Evolutionary conservation across 2,888 invertebrate genomes (phyloP).

Genomic region (Ormia ochracea): DNA sequence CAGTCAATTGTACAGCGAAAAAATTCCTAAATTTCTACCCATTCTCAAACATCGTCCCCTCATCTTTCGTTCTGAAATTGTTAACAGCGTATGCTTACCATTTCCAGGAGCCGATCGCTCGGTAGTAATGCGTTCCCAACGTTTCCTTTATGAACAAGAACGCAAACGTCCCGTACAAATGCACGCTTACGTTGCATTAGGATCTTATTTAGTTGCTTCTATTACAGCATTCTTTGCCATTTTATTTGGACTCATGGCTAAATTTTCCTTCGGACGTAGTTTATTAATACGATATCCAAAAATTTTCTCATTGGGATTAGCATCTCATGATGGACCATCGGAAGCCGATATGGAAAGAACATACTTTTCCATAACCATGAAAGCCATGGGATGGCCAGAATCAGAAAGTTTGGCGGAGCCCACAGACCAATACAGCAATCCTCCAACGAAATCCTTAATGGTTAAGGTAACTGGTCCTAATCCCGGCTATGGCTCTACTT

Average conservation of each 20-base stretch:
- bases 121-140: conserved; percentile 88
- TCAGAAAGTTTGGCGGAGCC: conserved; percentile 79
- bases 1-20: conserved; percentile 81
- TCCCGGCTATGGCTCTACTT: conserved; percentile 89
- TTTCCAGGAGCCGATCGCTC: conserved; percentile 91
- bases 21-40: conserved; percentile 82
- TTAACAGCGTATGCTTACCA: conserved; percentile 82
- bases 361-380: conserved; percentile 83
- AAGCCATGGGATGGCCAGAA: conserved; percentile 87
- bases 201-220: conserved; percentile 79
- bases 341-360: conserved; percentile 80
- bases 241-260: conserved; percentile 81
- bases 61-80: conserved; percentile 78
- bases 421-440: conserved; percentile 75
- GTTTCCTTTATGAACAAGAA: conserved; percentile 82
- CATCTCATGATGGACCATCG: conserved; percentile 82
- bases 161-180: conserved; percentile 87
- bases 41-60: conserved; percentile 79
- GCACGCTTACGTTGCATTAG: conserved; percentile 83
- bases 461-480: conserved; percentile 80
- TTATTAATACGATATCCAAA: conserved; percentile 83
- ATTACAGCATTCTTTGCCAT: conserved; percentile 79
- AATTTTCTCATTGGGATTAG: conserved; percentile 84
- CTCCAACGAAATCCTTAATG: conserved; percentile 82
- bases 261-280: conserved; percentile 81